A percentile compares a stretch with the other conserved stretches of the same genome.
phyloP scores from a whole-genome alignment of 2,797 vertebrate species.

The Gymnothorax reevesii region DNA sequence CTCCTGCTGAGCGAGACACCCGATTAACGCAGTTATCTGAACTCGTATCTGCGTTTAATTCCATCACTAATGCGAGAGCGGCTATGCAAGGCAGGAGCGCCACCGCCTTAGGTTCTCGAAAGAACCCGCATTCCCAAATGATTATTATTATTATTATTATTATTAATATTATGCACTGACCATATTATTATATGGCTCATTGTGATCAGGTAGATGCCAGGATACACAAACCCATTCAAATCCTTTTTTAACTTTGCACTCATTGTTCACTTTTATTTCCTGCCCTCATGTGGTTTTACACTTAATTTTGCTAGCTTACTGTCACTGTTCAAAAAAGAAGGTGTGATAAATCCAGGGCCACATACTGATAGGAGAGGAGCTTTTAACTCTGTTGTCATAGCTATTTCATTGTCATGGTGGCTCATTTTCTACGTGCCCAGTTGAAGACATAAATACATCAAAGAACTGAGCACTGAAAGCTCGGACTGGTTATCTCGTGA shows the following conservation, averaged over 20 bases:
- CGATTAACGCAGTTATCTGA: too few species aligned
- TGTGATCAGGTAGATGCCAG: neutral
- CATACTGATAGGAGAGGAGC: neutral
- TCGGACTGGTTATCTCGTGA: neutral
- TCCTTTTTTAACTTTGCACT: neutral
- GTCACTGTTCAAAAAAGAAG: neutral
- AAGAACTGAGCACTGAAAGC: neutral
- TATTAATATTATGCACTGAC: neutral
- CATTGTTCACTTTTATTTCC: neutral
- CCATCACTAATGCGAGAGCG: too few species aligned
- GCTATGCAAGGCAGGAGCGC: too few species aligned
- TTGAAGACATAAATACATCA: neutral
- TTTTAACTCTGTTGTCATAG: neutral
- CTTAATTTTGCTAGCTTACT: neutral
- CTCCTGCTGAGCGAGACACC: too few species aligned
- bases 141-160: neutral
- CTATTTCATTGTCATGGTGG: neutral
- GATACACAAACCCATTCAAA: neutral
- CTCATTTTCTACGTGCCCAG: neutral
- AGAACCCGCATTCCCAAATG: neutral
- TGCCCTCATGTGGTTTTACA: neutral
- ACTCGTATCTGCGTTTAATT: too few species aligned
- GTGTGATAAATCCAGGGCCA: conserved; percentile 6
- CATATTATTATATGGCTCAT: neutral
- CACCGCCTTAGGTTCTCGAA: too few species aligned